Conservation (phyloP, 2,888 invertebrate species). For the Epinotia nisella region DNA sequence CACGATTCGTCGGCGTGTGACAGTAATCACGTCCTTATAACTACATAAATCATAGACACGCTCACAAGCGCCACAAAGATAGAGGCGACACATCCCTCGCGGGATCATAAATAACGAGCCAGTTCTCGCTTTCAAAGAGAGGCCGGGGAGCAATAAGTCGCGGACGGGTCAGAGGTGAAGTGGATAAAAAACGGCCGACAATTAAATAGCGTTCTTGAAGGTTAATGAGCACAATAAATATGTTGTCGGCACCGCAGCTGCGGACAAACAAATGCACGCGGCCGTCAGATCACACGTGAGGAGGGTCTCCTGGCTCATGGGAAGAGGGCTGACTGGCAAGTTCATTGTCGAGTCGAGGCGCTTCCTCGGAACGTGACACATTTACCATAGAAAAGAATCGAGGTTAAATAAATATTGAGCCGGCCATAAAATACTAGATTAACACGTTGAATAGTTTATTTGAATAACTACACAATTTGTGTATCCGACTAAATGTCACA, state of each 20-base stretch:
- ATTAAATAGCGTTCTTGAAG: constrained; percentile 85
- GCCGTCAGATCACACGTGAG: constrained; percentile 71
- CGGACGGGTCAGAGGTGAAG: constrained; percentile 82
- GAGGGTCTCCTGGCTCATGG: constrained; percentile 64
- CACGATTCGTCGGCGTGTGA: constrained; percentile 62
- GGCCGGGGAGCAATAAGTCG: constrained; percentile 83
- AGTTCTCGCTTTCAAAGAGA: constrained; percentile 82
- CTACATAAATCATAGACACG: constrained; percentile 78
- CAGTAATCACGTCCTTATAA: constrained; percentile 80
- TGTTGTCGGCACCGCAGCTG: constrained; percentile 84
- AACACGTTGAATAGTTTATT: constrained; percentile 54
- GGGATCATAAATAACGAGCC: constrained; percentile 81
- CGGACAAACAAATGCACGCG: constrained; percentile 80
- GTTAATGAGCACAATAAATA: constrained; percentile 85
- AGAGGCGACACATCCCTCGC: constrained; percentile 78
- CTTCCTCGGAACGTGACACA: constrained; percentile 68
- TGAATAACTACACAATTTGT: constrained; percentile 52
- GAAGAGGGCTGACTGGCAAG: constrained; percentile 71
- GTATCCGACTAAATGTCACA: constrained; percentile 54
- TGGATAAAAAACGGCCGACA: constrained; percentile 85
- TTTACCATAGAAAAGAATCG: constrained; percentile 61
- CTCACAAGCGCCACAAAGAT: constrained; percentile 81
- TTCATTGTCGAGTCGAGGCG: constrained; percentile 70
- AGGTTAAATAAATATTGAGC: constrained; percentile 64
- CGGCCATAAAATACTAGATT: constrained; percentile 55